Evolutionary conservation across 2,113 vertebrate species (phyloP).

Genomic region (Saccopteryx leptura): DNA sequence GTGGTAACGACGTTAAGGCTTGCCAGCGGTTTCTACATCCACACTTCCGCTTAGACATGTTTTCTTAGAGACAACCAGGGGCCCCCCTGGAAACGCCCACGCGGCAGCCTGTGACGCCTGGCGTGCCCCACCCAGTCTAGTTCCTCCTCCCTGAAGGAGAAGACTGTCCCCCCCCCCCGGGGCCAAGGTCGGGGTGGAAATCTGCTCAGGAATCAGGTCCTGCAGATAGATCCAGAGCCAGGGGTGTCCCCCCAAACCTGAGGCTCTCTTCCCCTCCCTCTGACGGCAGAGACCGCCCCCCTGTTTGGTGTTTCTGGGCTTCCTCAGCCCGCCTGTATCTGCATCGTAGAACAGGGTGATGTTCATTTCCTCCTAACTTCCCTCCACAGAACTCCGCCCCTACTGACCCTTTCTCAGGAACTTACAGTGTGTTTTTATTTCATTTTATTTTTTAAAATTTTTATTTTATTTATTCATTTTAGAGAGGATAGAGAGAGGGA

Average conservation of each 20-base stretch:
- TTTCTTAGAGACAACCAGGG: not conserved
- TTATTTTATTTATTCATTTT: no score
- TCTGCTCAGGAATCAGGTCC: not conserved
- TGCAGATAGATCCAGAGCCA: not conserved
- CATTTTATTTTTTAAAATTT: no score
- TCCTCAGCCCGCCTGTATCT: not conserved
- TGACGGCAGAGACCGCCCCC: accelerated
- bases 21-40: not conserved
- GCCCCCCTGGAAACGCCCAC: not conserved
- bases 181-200: no score
- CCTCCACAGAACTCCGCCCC: no score
- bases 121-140: no score
- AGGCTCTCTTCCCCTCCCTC: not conserved
- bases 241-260: not conserved
- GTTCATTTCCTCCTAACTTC: not conserved
- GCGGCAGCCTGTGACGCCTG: no score
- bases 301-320: not conserved
- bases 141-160: not conserved
- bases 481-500: no score
- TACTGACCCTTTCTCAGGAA: not conserved
- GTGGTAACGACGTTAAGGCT: accelerated
- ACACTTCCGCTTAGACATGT: no score
- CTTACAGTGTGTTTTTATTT: no score
- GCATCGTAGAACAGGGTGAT: not conserved
- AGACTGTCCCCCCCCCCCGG: not conserved